Percentiles rank a stretch among this genome's conserved stretches.
These are phyloP conservation scores for Beroe ovata DNA, from an alignment of 37 sponge, comb jelly and placozoan species.

Conservation along the genomic window DNA sequence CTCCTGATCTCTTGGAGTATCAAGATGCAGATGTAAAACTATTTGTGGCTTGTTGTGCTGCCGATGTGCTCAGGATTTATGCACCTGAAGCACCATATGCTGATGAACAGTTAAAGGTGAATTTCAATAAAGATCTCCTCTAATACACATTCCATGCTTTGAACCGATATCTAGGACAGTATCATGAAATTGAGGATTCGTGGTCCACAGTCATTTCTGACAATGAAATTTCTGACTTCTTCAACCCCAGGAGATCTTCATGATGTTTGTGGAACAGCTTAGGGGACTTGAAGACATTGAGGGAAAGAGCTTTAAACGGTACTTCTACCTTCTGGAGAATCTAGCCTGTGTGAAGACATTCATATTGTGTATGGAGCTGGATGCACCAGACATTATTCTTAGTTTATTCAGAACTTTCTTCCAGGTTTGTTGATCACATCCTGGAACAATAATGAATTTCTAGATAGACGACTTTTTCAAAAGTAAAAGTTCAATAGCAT, in stretches of 20 bases:
- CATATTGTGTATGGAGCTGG: conserved; percentile 71
- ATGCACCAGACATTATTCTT: conserved; percentile 72
- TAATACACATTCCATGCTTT: neutral
- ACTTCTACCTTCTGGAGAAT: conserved; percentile 76
- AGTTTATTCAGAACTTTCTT: conserved; percentile 80
- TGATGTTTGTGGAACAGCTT: conserved; percentile 79
- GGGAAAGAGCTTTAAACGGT: conserved; percentile 69
- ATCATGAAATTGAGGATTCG: too few relatives aligned
- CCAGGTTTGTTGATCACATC: conserved; percentile 69
- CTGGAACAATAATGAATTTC: too few relatives aligned
- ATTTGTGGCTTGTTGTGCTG: conserved; percentile 73
- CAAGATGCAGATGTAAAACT: conserved; percentile 74
- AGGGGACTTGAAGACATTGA: conserved; percentile 74
- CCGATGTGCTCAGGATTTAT: conserved; percentile 79
- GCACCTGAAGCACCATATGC: conserved; percentile 85
- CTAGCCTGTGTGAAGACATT: conserved; percentile 75
- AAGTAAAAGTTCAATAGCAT: too few relatives aligned
- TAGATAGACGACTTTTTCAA: too few relatives aligned
- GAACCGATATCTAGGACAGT: too few relatives aligned
- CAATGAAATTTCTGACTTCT: neutral
- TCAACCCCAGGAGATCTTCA: conserved; percentile 74
- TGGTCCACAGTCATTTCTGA: too few relatives aligned
- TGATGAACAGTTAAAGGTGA: conserved; percentile 74
- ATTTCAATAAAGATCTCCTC: neutral
- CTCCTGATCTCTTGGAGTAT: conserved; percentile 45